These are phyloP conservation scores for Hesperia comma DNA, from an alignment of 2,888 invertebrate genomes.

Conservation along the genomic window DNA sequence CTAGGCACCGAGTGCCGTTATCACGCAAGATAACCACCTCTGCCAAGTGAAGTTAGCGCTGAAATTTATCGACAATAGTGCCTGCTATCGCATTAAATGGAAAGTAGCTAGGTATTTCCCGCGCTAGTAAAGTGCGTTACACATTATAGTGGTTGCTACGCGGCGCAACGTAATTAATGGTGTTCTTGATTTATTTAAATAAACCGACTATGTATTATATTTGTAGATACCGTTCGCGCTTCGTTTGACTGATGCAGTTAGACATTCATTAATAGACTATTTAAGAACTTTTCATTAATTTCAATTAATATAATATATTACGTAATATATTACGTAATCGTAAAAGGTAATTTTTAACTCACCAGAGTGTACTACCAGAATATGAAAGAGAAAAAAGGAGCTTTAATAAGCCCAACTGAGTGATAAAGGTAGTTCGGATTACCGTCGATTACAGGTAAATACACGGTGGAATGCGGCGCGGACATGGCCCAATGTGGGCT, in stretches of 20 bases:
- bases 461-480: conserved; percentile 13
- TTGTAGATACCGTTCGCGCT: no score
- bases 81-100: background rate
- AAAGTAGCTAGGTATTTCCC: no score
- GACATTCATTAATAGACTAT: no score
- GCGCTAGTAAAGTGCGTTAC: no score
- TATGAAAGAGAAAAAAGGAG: background rate
- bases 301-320: no score
- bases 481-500: background rate
- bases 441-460: conserved; percentile 23
- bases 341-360: background rate
- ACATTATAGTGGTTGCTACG: no score
- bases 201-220: no score
- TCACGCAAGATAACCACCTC: background rate
- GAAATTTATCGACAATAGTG: conserved; percentile 6
- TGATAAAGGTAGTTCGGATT: conserved; percentile 22
- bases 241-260: no score
- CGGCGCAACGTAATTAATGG: no score
- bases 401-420: conserved; percentile 7
- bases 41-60: background rate
- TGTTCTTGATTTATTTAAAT: no score
- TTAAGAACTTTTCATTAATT: no score
- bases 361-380: background rate
- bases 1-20: conserved; percentile 8
- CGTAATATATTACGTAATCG: no score